Percentiles rank a stretch among this genome's conserved stretches.
Evolutionary conservation across 1,140 invertebrate species (phyloP).

Genomic region (Drosophila burlai): DNA sequence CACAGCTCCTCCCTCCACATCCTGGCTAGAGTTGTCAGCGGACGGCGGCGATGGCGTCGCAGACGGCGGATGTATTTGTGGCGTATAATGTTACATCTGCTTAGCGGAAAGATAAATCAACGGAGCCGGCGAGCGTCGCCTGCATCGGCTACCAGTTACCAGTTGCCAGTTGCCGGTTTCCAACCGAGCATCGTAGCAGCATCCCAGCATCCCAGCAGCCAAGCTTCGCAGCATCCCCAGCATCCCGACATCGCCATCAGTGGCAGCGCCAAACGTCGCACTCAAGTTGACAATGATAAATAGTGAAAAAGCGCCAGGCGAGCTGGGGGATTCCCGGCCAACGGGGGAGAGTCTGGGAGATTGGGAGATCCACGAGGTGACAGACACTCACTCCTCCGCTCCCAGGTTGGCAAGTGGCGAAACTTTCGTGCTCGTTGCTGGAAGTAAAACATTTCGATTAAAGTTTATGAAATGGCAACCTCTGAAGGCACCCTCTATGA

Average conservation of each 20-base stretch:
- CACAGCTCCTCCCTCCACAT: conserved; percentile 29
- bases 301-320: conserved; percentile 80
- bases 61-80: conserved; percentile 78
- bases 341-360: background rate
- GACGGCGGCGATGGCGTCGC: conserved; percentile 21
- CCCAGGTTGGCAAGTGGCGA: conserved; percentile 73
- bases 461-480: conserved; percentile 80
- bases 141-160: conserved; percentile 59
- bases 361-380: conserved; percentile 32
- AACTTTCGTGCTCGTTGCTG: conserved; percentile 71
- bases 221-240: conserved; percentile 13
- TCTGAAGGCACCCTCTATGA: conserved; percentile 26
- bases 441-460: conserved; percentile 84
- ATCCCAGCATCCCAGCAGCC: conserved; percentile 13
- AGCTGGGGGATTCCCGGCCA: conserved; percentile 29
- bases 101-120: conserved; percentile 84
- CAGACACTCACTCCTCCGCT: conserved; percentile 37
- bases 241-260: conserved; percentile 41
- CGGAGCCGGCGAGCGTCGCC: conserved; percentile 59
- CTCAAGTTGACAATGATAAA: conserved; percentile 84
- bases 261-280: conserved; percentile 80
- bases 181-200: conserved; percentile 19
- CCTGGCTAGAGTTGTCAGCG: conserved; percentile 70
- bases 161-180: conserved; percentile 39
- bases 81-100: conserved; percentile 83